Conservation (phyloP, 2,888 invertebrate genomes). For the Phaonia tiefii region DNA sequence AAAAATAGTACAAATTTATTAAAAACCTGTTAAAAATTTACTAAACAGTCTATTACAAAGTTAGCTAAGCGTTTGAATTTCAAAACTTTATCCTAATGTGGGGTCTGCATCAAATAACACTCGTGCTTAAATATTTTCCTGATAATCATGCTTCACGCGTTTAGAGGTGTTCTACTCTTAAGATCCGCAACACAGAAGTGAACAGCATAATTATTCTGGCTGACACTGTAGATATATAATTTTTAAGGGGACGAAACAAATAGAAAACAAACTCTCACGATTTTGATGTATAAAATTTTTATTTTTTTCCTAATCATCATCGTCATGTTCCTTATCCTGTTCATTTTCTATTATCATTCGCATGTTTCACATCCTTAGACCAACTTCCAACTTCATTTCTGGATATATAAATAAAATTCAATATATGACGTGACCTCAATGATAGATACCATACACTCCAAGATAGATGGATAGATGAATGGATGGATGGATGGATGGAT, state of each 20-base stretch:
- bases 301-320: constrained; percentile 23
- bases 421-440: constrained; percentile 73
- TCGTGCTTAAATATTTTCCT: too few species aligned
- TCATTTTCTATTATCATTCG: not conserved
- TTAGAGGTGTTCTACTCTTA: too few species aligned
- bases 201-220: too few species aligned
- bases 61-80: too few species aligned
- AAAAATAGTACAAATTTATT: too few species aligned
- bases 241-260: constrained; percentile 32
- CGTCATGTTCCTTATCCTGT: not conserved
- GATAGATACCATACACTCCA: constrained; percentile 67
- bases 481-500: constrained; percentile 4
- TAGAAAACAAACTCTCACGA: constrained; percentile 62
- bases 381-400: constrained; percentile 45
- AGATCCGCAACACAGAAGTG: too few species aligned
- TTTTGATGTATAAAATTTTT: constrained; percentile 58
- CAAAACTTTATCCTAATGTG: too few species aligned
- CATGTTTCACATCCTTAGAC: constrained; percentile 12
- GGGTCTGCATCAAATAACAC: too few species aligned
- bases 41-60: too few species aligned
- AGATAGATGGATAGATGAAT: constrained; percentile 28
- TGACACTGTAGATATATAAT: too few species aligned
- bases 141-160: too few species aligned
- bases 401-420: constrained; percentile 67
- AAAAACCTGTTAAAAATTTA: too few species aligned